These are phyloP conservation scores for Prunella fulvescens DNA, from an alignment of 2,113 vertebrate genomes.

Conservation along the genomic window DNA sequence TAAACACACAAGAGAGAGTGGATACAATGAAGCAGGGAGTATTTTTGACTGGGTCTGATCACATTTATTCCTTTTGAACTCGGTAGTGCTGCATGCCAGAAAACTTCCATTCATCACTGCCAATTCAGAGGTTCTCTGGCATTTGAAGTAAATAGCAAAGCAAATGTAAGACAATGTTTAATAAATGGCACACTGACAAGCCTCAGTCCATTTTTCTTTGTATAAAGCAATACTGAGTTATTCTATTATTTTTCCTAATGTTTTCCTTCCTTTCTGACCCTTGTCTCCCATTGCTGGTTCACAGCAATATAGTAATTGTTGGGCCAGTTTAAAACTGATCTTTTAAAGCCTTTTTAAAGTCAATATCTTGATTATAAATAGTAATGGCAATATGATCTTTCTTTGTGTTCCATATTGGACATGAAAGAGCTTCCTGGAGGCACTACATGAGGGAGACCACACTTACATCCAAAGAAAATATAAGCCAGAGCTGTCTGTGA, in stretches of 20 bases:
- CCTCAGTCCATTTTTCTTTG: neutral
- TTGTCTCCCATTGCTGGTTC: neutral
- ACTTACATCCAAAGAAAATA: slow-evolving; percentile 1
- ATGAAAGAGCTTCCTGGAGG: slow-evolving; percentile 23
- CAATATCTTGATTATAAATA: neutral
- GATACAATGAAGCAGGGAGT: neutral
- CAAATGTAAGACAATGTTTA: slow-evolving; percentile 32
- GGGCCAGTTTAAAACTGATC: neutral
- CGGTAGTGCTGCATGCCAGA: neutral
- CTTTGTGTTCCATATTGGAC: neutral
- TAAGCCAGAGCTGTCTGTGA: neutral
- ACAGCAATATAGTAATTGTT: neutral
- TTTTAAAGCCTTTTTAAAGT: neutral
- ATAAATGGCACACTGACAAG: slow-evolving; percentile 32
- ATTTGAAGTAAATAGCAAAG: slow-evolving; percentile 38
- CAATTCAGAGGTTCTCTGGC: slow-evolving; percentile 15
- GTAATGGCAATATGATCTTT: neutral
- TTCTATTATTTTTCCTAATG: slow-evolving; percentile 6
- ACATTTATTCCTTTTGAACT: slow-evolving; percentile 21
- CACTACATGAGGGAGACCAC: neutral
- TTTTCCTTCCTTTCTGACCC: slow-evolving; percentile 24
- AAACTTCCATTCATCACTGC: neutral
- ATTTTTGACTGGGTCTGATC: neutral
- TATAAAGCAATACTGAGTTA: neutral
- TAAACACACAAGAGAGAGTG: neutral